A percentile compares a stretch with the other conserved stretches of the same genome.
Conservation (phyloP, 2,797 vertebrate species). For the Bryconaethiops microstoma region DNA sequence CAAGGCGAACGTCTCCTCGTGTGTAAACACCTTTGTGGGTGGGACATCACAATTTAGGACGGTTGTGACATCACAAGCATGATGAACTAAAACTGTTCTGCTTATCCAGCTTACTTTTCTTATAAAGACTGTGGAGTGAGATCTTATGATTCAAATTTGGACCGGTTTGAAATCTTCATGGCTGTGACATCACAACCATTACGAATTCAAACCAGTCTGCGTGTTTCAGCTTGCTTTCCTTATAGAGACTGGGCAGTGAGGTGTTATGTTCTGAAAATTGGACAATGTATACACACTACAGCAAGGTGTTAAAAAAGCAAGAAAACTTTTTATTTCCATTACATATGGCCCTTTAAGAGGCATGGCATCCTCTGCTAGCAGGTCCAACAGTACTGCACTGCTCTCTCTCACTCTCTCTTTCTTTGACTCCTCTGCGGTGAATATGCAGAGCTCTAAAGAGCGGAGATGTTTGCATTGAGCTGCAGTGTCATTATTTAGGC, state of each 20-base stretch:
- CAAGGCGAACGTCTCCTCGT: neutral
- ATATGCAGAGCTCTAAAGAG: constrained; percentile 53
- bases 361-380: constrained; percentile 63
- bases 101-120: too few relatives aligned
- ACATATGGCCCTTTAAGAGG: constrained; percentile 52
- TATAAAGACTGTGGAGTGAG: too few relatives aligned
- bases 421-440: constrained; percentile 45
- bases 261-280: neutral
- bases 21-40: too few relatives aligned
- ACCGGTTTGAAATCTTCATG: too few relatives aligned
- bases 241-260: neutral
- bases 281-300: too few relatives aligned
- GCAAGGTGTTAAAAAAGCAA: neutral
- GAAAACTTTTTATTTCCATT: neutral
- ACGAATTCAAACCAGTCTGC: neutral
- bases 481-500: constrained; percentile 49
- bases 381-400: constrained; percentile 33
- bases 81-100: too few relatives aligned
- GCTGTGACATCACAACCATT: neutral
- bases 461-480: constrained; percentile 40
- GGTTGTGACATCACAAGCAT: too few relatives aligned
- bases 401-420: constrained; percentile 37
- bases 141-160: too few relatives aligned
- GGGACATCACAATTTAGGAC: too few relatives aligned
- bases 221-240: neutral